Evolutionary conservation across 2,113 vertebrate species (phyloP), one percentile per base, ranked within the genome.

Genomic region (Gobius niger): DNA sequence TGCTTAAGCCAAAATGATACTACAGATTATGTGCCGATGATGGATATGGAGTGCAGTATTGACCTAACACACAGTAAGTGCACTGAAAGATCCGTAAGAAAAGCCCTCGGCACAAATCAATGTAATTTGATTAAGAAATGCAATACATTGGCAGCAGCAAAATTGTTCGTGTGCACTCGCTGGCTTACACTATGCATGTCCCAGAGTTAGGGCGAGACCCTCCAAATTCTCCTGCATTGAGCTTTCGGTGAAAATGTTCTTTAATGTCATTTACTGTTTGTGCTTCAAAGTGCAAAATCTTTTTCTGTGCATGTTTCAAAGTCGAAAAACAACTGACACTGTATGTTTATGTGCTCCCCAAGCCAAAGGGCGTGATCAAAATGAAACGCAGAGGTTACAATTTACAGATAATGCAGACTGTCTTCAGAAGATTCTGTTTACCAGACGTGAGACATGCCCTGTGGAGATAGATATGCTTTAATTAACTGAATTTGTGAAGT

Each of bases 381-480:
- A 82, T 70, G 59, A 67, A 83, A 68, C 44, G 44, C 56, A 49
- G 70, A 50, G 24, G 40, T 76, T 67, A 53, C 53, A 63, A 44
- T 70, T 65, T 68, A 54, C 60, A 72, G 44, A 70, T 56, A 64
- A 57, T 69, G 64, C 68, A 70, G 18, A n/a, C 67, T 70, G 60
- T 70, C 42, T 63, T 46, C 53, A 44, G 47, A 47, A 44, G 42
- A 63, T 52, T 61, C 8, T 56, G 9, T 2, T 69, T 67, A 51
- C 61, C 47, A 54, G 52, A 53, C 44, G n/a, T 34, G 34, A 53
- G 59, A 60, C 49, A 53, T 64, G 57, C 66, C 73, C 67, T 18
- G 44, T 70, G 18, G 75, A 68, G 61, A 78, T 65, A 71, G 77
- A 85, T 80, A 64, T 51, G 72, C 85, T 87, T 82, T 81, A 87